phyloP scores from a whole-genome alignment of 2,797 vertebrate species.

The Yasuhikotakia modesta region DNA sequence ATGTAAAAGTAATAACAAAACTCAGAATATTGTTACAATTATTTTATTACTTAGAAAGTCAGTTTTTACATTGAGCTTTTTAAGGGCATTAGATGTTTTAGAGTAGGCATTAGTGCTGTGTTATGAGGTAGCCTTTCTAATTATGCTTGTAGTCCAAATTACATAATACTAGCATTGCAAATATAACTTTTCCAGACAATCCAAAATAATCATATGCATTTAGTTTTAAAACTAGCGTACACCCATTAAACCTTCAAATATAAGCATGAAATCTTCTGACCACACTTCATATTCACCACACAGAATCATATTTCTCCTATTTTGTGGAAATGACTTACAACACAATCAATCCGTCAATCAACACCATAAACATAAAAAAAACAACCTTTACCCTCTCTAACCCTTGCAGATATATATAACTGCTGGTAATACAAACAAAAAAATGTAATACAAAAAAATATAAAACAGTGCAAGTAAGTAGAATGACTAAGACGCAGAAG shows the following conservation, averaged over 20 bases:
- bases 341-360: too few species aligned
- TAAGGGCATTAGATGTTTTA: neutral
- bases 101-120: constrained; percentile 1
- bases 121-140: neutral
- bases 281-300: too few species aligned
- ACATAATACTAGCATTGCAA: neutral
- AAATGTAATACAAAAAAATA: neutral
- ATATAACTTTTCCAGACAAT: neutral
- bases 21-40: neutral
- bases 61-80: constrained; percentile 9
- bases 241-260: neutral
- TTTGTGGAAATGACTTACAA: too few species aligned
- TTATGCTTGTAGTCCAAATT: neutral
- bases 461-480: neutral
- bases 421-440: neutral
- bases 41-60: neutral
- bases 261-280: neutral
- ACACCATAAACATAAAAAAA: constrained; percentile 1
- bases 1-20: neutral
- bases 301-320: neutral
- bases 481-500: neutral
- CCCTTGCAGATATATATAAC: neutral
- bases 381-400: neutral
- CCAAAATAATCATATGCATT: neutral
- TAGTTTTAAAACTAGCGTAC: neutral